Conservation (phyloP, 1,140 invertebrate species). For the Acromyrmex echinatior region DNA sequence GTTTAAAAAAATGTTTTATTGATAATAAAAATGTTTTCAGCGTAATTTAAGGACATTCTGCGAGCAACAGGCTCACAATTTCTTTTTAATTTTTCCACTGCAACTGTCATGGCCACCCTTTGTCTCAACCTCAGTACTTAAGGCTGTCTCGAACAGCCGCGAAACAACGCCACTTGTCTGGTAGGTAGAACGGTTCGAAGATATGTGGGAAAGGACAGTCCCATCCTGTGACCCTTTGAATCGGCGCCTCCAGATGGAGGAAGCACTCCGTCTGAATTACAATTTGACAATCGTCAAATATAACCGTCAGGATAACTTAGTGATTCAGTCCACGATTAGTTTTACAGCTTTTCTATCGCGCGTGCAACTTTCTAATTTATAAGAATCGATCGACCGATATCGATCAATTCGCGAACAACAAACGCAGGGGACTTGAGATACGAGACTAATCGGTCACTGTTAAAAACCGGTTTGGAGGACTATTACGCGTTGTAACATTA, state of each 20-base stretch:
- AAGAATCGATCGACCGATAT: slow-evolving; percentile 9
- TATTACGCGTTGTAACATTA: slow-evolving; percentile 6
- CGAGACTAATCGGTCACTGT: slow-evolving; percentile 10
- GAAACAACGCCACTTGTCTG: slow-evolving; percentile 97
- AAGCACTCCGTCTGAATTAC: slow-evolving; percentile 95
- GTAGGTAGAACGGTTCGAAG: slow-evolving; percentile 98
- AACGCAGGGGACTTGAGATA: not conserved
- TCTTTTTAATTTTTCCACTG: not conserved
- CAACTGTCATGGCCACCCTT: not conserved
- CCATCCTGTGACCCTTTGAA: slow-evolving; percentile 97
- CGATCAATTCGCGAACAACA: slow-evolving; percentile 9
- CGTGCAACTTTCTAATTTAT: slow-evolving; percentile 22
- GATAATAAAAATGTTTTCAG: not conserved
- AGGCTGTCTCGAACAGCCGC: slow-evolving; percentile 91
- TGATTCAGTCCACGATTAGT: slow-evolving; percentile 15
- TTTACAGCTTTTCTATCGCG: not conserved
- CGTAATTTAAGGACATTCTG: not conserved
- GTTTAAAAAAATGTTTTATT: not conserved
- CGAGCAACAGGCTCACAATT: slow-evolving; percentile 13
- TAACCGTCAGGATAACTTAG: not conserved
- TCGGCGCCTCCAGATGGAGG: slow-evolving; percentile 96
- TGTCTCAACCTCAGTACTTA: slow-evolving; percentile 47
- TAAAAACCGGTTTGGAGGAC: not conserved
- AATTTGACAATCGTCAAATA: not conserved
- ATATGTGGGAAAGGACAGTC: slow-evolving; percentile 99